Conservation (phyloP, 1,140 invertebrate genomes). For the Euura saliciscinereae region DNA sequence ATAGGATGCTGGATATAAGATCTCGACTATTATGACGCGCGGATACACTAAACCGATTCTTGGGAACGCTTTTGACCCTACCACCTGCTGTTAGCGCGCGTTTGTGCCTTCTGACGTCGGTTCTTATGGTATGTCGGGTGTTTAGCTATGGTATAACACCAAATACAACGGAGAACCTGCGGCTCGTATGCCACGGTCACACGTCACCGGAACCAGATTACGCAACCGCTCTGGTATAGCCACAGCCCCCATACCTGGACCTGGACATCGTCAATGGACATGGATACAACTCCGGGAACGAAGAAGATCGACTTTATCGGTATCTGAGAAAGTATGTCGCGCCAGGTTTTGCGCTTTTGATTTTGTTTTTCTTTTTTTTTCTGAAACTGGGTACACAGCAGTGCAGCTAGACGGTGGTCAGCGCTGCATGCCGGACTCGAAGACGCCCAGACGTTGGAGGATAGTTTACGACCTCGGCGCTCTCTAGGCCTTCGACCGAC, state of each 20-base stretch:
- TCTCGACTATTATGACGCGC: background rate
- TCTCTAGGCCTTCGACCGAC: constrained; percentile 6
- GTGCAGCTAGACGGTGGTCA: no score
- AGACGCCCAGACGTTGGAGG: constrained; percentile 6
- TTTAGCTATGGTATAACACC: constrained; percentile 1
- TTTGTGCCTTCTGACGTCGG: background rate
- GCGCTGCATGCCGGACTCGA: background rate
- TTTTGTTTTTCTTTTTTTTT: no score
- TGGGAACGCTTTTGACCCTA: background rate
- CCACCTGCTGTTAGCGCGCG: constrained; percentile 3
- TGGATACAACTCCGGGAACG: no score
- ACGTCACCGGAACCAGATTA: constrained; percentile 6
- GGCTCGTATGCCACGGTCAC: background rate
- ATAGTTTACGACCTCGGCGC: constrained; percentile 3
- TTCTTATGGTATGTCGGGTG: constrained; percentile 1
- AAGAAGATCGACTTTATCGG: no score
- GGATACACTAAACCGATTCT: constrained; percentile 4
- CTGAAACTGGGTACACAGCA: no score
- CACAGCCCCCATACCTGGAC: no score
- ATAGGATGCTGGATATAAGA: background rate
- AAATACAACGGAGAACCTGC: background rate
- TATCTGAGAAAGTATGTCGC: no score
- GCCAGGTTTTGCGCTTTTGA: no score
- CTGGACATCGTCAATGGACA: no score
- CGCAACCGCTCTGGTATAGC: background rate